Conservation (phyloP, 1,140 invertebrate genomes). For the Drosophila repleta region DNA sequence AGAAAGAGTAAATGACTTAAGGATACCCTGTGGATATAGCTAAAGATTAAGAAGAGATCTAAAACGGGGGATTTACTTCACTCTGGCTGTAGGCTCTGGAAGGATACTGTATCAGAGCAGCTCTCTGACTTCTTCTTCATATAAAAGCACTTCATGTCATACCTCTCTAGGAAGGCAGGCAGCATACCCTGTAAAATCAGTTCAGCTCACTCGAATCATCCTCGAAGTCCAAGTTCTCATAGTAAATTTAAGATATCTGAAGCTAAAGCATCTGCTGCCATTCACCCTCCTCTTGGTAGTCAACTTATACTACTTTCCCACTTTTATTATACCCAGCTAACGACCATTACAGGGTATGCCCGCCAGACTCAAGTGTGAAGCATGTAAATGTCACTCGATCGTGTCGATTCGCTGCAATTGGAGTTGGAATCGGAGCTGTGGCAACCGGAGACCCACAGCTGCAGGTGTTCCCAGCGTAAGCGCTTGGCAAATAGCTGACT, state of each 20-base stretch:
- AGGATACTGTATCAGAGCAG: no score
- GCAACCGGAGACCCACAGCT: slow-evolving; percentile 38
- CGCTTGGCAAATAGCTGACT: slow-evolving; percentile 19
- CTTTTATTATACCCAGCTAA: not conserved
- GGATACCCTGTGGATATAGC: slow-evolving; percentile 1
- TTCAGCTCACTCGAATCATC: not conserved
- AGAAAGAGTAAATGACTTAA: not conserved
- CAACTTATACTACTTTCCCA: no score
- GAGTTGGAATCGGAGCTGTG: slow-evolving; percentile 4
- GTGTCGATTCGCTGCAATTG: slow-evolving; percentile 38
- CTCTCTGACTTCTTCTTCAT: no score
- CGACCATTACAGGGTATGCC: slow-evolving; percentile 7
- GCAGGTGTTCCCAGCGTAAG: slow-evolving; percentile 62
- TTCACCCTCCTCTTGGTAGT: not conserved
- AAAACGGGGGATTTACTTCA: no score
- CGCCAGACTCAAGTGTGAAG: slow-evolving; percentile 55
- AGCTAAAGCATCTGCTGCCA: not conserved
- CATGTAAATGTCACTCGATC: slow-evolving; percentile 59
- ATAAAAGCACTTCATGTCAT: no score
- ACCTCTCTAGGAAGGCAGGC: no score
- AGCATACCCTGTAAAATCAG: no score
- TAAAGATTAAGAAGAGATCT: no score
- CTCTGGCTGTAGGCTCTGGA: no score
- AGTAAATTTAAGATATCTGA: not conserved
- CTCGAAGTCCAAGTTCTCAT: not conserved